These are phyloP conservation scores for Ostrea denselamellosa DNA, from an alignment of 1,140 invertebrate genomes.

Conservation along the genomic window DNA sequence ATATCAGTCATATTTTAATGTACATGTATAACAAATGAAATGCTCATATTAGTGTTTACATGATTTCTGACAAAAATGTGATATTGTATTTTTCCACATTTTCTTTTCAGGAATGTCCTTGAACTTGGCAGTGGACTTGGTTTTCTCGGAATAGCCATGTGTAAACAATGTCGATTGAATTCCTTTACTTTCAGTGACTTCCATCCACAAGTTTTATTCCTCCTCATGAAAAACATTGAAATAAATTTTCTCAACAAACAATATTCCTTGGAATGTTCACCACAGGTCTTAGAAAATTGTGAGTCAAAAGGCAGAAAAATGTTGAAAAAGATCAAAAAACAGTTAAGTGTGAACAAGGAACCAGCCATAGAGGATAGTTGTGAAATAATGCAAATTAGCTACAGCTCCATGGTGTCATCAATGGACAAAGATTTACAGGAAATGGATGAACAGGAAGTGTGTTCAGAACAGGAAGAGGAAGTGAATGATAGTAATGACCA, in stretches of 20 bases:
- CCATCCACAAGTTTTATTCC: constrained; percentile 70
- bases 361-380: constrained; percentile 43
- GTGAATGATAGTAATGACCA: constrained; percentile 51
- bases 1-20: not conserved
- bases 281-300: constrained; percentile 25
- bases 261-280: not conserved
- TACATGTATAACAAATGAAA: not conserved
- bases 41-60: not conserved
- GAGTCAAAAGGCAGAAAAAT: constrained; percentile 64
- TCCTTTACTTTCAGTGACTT: constrained; percentile 73
- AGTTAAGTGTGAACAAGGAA: constrained; percentile 67
- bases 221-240: constrained; percentile 72
- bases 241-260: constrained; percentile 59
- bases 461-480: constrained; percentile 46
- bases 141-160: constrained; percentile 70
- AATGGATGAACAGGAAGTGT: constrained; percentile 24
- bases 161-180: constrained; percentile 63
- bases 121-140: constrained; percentile 75
- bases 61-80: not conserved
- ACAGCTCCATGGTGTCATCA: constrained; percentile 51
- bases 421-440: constrained; percentile 45
- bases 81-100: constrained; percentile 34
- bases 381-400: constrained; percentile 61
- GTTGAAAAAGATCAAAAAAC: constrained; percentile 65
- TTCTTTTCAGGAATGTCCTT: constrained; percentile 61